Evolutionary conservation across 1,140 invertebrate genomes (phyloP).

Genomic region (Aporrectodea caliginosa): DNA sequence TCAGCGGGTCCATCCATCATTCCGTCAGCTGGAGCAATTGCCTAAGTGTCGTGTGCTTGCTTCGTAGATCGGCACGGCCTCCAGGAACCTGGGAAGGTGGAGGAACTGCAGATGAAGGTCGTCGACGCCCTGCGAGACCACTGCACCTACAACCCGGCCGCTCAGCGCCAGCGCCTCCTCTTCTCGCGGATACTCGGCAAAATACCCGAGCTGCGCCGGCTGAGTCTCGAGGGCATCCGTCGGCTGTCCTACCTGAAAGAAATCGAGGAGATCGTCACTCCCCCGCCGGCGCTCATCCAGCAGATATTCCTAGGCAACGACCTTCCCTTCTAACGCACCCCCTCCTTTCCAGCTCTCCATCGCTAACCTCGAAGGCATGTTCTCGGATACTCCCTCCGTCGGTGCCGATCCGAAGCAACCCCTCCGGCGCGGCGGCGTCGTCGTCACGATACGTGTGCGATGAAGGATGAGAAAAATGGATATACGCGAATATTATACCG

Average conservation of each 20-base stretch:
- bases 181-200: slow-evolving; percentile 86
- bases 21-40: no score
- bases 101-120: slow-evolving; percentile 91
- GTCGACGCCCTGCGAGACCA: slow-evolving; percentile 88
- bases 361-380: no score
- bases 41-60: no score
- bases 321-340: slow-evolving; percentile 72
- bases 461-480: no score
- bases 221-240: slow-evolving; percentile 87
- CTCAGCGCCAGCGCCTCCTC: slow-evolving; percentile 81
- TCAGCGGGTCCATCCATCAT: no score
- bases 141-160: slow-evolving; percentile 86
- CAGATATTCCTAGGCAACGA: slow-evolving; percentile 86
- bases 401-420: no score
- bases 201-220: slow-evolving; percentile 81
- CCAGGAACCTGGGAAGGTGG: slow-evolving; percentile 83
- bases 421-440: no score
- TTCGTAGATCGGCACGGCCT: slow-evolving; percentile 83
- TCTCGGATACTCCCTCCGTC: no score
- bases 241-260: slow-evolving; percentile 90
- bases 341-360: no score
- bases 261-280: slow-evolving; percentile 84
- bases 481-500: no score
- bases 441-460: no score
- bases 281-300: slow-evolving; percentile 74